Percentiles rank a stretch among this genome's conserved stretches.
phyloP scores from a whole-genome alignment of 2,888 invertebrate genomes.

The Odontocolon sp. region DNA sequence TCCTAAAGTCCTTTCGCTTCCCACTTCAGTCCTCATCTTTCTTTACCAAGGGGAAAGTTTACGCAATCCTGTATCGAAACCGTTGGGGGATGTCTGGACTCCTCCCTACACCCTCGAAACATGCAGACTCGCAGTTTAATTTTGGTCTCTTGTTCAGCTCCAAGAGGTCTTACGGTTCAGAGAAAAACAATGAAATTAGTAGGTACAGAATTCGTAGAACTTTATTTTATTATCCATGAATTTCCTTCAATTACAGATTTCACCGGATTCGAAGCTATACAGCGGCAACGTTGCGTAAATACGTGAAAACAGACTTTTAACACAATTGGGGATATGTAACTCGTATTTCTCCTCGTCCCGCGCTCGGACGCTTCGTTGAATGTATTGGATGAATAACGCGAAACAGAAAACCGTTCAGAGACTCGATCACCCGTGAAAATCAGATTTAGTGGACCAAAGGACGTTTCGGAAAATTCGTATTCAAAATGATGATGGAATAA shows the following conservation, averaged over 20 bases:
- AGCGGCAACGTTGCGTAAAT: background rate
- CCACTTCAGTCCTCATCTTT: background rate
- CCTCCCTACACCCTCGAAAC: too few species aligned
- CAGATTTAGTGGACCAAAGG: conserved; percentile 31
- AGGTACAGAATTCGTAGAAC: background rate
- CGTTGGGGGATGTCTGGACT: background rate
- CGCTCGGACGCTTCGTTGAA: background rate
- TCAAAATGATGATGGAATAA: conserved; percentile 54
- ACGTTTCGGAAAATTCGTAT: conserved; percentile 19
- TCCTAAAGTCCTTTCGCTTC: conserved; percentile 13
- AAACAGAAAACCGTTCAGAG: conserved; percentile 29
- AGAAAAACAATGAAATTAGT: conserved; percentile 8
- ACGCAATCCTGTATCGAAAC: conserved; percentile 11
- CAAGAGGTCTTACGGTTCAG: background rate
- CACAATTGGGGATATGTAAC: conserved; percentile 19
- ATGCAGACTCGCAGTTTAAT: too few species aligned
- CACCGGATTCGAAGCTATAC: background rate
- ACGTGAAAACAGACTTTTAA: conserved; percentile 21
- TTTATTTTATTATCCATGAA: background rate
- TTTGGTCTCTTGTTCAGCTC: background rate
- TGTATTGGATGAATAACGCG: conserved; percentile 19
- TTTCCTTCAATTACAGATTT: conserved; percentile 32
- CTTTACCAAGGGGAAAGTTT: conserved; percentile 1
- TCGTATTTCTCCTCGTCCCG: background rate
- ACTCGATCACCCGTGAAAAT: conserved; percentile 47